Evolutionary conservation across 2,113 vertebrate genomes (phyloP), one percentile per base, ranked within the genome.

Genomic region (Saguinus midas): DNA sequence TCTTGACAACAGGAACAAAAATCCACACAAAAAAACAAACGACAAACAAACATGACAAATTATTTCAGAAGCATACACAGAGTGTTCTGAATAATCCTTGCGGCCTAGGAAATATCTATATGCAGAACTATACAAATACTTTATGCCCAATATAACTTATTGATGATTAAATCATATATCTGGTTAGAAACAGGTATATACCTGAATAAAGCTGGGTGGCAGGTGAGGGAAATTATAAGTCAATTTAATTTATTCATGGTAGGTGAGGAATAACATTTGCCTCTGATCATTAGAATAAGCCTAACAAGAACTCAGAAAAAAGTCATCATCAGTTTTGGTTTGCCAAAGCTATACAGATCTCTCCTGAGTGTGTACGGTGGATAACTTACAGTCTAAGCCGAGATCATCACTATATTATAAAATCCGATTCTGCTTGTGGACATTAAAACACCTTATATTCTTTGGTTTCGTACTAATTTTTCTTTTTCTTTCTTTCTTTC

Each of bases 171-270:
- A 72, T 9, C 40, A 64, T 45, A 37, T 32, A 95, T 0, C n/a
- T 85, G 13, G 82, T 48, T 45, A 94, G 73, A 85, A 95, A 91
- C 10, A 73, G 43, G 61, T 12, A 16, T 27, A 20, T 25, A 84
- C 20, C 50, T 90, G n/a, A 45, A 55, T 32, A 79, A 61, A 57
- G 50, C 29, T 32, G 35, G 17, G 32, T 17, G 32, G 45, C 1
- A 50, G 18, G 35, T n/a, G n/a, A 84, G 58, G 66, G 58, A 85
- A 90, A 25, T 35, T 7, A 52, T 87, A 45, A 78, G 70, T 66
- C 23, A 57, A 50, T 95, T 64, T 95, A 82, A 95, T 68, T 72
- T 96, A 58, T 6, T 96, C 50, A 95, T 0, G 43, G 43, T 40
- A 91, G 40, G n/a, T 86, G 35, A 21, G 91, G 66, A 96, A 79